Evolutionary conservation across 2,888 invertebrate species (phyloP).

Genomic region (Tetheella fluctuosa): DNA sequence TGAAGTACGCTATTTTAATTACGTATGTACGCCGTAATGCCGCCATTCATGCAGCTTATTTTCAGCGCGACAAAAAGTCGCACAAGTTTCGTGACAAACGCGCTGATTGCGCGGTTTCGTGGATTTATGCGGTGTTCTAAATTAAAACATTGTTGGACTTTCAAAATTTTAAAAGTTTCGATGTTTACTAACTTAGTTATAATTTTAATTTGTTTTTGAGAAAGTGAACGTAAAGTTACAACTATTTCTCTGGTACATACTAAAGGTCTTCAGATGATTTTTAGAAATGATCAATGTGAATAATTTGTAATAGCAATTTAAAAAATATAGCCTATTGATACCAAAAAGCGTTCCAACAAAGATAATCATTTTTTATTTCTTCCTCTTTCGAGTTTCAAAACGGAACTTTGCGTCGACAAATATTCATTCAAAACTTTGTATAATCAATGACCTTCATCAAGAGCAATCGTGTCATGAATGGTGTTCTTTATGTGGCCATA

Average conservation of each 20-base stretch:
- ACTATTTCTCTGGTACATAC: no score
- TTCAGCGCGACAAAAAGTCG: constrained; percentile 23
- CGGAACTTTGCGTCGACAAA: not conserved
- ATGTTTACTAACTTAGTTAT: no score
- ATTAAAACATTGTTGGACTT: not conserved
- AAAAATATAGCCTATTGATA: no score
- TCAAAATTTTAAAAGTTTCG: not conserved
- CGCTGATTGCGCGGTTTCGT: constrained; percentile 10
- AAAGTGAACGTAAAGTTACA: not conserved
- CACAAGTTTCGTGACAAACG: constrained; percentile 38
- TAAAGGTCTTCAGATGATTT: not conserved
- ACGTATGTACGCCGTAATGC: constrained; percentile 36
- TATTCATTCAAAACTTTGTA: not conserved
- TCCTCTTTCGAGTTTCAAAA: not conserved
- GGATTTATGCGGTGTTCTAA: not conserved
- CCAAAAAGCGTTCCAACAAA: no score
- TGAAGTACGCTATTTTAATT: constrained; percentile 47
- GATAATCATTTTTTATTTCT: no score
- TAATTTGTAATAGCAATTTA: no score
- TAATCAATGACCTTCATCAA: not conserved
- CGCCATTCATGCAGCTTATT: constrained; percentile 12
- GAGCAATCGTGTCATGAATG: constrained; percentile 36
- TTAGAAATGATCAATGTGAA: not conserved
- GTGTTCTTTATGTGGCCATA: constrained; percentile 29
- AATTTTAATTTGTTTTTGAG: not conserved